phyloP scores from a whole-genome alignment of 2,113 vertebrate species.

The Labeo rohita region DNA sequence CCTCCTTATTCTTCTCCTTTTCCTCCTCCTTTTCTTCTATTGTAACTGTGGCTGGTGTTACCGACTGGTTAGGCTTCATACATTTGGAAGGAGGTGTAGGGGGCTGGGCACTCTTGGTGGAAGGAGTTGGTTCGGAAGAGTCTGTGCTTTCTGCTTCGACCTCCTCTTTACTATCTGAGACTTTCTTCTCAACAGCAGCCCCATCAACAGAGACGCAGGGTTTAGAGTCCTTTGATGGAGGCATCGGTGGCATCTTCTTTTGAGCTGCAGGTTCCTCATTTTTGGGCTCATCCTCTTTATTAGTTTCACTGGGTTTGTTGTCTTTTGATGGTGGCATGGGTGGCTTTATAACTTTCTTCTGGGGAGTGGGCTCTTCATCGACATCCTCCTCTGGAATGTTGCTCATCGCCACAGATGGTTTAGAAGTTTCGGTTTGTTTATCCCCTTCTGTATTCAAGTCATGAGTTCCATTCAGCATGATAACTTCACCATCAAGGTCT shows the following conservation, averaged over 20 bases:
- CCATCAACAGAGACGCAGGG: slow-evolving; percentile 10
- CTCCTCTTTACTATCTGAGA: slow-evolving; percentile 52
- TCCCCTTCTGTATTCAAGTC: slow-evolving; percentile 53
- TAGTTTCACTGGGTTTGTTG: slow-evolving; percentile 39
- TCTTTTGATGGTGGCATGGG: slow-evolving; percentile 73
- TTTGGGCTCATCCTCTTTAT: slow-evolving; percentile 54
- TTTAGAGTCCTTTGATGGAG: slow-evolving; percentile 66
- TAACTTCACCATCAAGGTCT: slow-evolving; percentile 81
- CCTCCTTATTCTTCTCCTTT: neutral
- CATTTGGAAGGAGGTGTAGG: slow-evolving; percentile 70
- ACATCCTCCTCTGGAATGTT: slow-evolving; percentile 34
- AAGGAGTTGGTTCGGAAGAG: slow-evolving; percentile 38
- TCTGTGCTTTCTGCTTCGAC: slow-evolving; percentile 39
- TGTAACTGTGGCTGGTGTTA: neutral
- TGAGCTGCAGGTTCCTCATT: slow-evolving; percentile 55
- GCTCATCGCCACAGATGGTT: slow-evolving; percentile 20
- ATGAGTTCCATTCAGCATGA: slow-evolving; percentile 70
- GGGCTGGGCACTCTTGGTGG: slow-evolving; percentile 46
- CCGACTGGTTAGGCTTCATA: slow-evolving; percentile 62
- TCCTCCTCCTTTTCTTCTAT: slow-evolving; percentile 13
- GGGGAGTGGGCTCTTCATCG: slow-evolving; percentile 45
- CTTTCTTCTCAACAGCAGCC: slow-evolving; percentile 47
- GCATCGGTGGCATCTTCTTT: slow-evolving; percentile 75
- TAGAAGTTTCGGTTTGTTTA: slow-evolving; percentile 37
- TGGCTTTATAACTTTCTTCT: slow-evolving; percentile 68